Evolutionary conservation across 2,888 invertebrate genomes (phyloP).

Genomic region (Teleogryllus oceanicus): DNA sequence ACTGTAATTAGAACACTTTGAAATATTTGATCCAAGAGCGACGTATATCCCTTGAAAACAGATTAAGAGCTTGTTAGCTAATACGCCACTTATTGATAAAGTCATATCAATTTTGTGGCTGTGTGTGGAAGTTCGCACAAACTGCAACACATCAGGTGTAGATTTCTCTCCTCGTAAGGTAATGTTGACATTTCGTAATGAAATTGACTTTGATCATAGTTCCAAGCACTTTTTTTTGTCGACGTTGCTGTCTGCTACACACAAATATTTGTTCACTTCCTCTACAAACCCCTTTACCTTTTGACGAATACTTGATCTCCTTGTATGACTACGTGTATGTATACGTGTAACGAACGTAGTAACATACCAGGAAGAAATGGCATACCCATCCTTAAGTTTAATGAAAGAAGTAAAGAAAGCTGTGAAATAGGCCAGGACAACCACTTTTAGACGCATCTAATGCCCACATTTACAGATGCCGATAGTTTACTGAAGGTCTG

Average conservation of each 20-base stretch:
- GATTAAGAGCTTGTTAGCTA: conserved; percentile 19
- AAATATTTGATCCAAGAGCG: neutral
- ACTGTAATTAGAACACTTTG: neutral
- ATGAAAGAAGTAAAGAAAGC: conserved; percentile 26
- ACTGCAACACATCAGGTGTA: neutral
- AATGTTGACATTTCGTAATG: conserved; percentile 21
- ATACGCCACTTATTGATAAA: conserved; percentile 24
- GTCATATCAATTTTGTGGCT: conserved; percentile 21
- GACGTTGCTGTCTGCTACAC: conserved; percentile 53
- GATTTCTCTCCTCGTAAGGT: conserved; percentile 1
- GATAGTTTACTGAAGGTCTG: neutral
- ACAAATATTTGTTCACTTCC: conserved; percentile 39
- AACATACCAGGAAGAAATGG: conserved; percentile 18
- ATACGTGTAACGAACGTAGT: neutral
- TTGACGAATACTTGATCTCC: neutral
- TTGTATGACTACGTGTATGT: neutral
- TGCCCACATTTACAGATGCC: conserved; percentile 12
- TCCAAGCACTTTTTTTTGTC: conserved; percentile 42
- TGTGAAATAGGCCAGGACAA: conserved; percentile 19
- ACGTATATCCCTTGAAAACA: neutral
- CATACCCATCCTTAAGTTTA: neutral
- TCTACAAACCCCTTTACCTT: neutral
- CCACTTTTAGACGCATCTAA: neutral
- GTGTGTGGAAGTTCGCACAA: neutral
- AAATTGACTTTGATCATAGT: neutral